Evolutionary conservation across 1,140 invertebrate species (phyloP).

Genomic region (Batillaria attramentaria): DNA sequence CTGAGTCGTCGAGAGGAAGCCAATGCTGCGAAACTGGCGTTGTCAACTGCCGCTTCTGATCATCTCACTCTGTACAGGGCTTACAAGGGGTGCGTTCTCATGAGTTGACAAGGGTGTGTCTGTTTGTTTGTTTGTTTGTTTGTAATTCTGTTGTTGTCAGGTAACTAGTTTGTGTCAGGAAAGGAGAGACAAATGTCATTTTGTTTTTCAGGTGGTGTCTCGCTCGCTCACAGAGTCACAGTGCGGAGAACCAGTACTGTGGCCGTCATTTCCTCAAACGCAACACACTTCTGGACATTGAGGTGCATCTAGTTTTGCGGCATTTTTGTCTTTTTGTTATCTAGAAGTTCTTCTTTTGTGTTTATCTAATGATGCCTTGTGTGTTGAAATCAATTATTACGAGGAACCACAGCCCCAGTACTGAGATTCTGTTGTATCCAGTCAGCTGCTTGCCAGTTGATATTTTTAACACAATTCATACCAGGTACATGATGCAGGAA

Average conservation of each 20-base stretch:
- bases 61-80: slow-evolving; percentile 66
- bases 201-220: slow-evolving; percentile 54
- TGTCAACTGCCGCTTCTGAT: slow-evolving; percentile 60
- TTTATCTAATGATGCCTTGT: too few relatives aligned
- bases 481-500: too few relatives aligned
- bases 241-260: slow-evolving; percentile 60
- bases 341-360: too few relatives aligned
- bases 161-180: neutral
- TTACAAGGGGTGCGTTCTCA: slow-evolving; percentile 59
- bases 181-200: neutral
- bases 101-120: too few relatives aligned
- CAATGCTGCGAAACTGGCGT: slow-evolving; percentile 53
- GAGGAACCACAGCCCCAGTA: too few relatives aligned
- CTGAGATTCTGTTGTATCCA: too few relatives aligned
- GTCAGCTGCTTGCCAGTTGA: too few relatives aligned
- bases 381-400: too few relatives aligned
- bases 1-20: slow-evolving; percentile 62
- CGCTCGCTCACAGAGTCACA: slow-evolving; percentile 47
- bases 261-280: slow-evolving; percentile 62
- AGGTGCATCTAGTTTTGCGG: slow-evolving; percentile 49
- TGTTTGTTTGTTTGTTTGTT: too few relatives aligned
- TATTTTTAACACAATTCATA: too few relatives aligned
- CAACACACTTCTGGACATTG: slow-evolving; percentile 65
- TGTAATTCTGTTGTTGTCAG: too few relatives aligned
- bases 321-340: too few relatives aligned